These are phyloP conservation scores for Amphilophus citrinellus DNA, from an alignment of 2,113 vertebrate species.

Conservation along the genomic window DNA sequence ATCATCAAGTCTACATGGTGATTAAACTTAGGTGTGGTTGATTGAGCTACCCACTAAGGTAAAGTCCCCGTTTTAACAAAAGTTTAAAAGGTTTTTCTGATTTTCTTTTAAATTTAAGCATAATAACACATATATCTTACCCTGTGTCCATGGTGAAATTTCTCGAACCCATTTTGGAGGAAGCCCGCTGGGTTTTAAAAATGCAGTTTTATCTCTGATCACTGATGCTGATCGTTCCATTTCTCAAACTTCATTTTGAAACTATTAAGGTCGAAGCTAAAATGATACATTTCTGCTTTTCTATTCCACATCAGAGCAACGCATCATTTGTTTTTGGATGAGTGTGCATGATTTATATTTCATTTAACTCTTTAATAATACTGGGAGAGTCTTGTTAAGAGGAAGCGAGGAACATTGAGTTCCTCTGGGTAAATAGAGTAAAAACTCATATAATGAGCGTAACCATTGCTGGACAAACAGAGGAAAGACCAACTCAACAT, in stretches of 20 bases:
- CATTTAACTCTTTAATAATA: not conserved
- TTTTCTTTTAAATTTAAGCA: not conserved
- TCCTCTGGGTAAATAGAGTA: not conserved
- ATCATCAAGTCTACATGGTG: not conserved
- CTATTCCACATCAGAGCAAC: not conserved
- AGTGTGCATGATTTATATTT: slow-evolving; percentile 1
- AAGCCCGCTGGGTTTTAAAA: slow-evolving; percentile 9
- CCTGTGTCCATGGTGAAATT: not conserved
- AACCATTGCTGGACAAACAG: not conserved
- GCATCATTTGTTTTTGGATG: not conserved
- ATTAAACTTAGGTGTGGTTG: slow-evolving; percentile 1
- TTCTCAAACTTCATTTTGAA: slow-evolving; percentile 2
- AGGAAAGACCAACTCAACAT: not conserved
- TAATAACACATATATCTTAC: not conserved
- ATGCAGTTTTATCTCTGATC: slow-evolving; percentile 46
- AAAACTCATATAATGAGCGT: slow-evolving; percentile 6
- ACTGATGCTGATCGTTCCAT: slow-evolving; percentile 22
- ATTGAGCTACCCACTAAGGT: not conserved
- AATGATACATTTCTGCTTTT: slow-evolving; percentile 24
- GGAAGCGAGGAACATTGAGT: not conserved
- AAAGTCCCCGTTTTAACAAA: not conserved
- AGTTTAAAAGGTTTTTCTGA: not conserved
- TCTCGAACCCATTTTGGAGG: not conserved
- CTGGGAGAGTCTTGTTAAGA: not conserved
- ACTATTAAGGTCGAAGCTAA: slow-evolving; percentile 4